Percentiles rank a stretch among this genome's conserved stretches.
Evolutionary conservation across 1,140 invertebrate species (phyloP).

Genomic region (Pogonomyrmex californicus): DNA sequence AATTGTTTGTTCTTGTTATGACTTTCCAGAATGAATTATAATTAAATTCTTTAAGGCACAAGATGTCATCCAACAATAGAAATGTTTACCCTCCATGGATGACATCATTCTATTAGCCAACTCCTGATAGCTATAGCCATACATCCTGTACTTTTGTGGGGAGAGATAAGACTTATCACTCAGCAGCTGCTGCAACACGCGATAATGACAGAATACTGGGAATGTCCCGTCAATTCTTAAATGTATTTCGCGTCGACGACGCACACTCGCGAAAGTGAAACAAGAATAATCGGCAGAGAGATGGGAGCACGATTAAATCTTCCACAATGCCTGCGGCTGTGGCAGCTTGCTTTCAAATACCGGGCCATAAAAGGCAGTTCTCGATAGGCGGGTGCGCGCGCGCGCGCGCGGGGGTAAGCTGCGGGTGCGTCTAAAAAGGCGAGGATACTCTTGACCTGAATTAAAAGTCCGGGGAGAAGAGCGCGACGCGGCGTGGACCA

Average conservation of each 20-base stretch:
- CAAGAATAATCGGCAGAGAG: conserved; percentile 20
- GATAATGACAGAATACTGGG: background rate
- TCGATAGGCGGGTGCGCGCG: conserved; percentile 69
- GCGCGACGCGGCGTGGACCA: conserved; percentile 64
- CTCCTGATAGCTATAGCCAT: conserved; percentile 87
- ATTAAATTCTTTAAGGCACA: background rate
- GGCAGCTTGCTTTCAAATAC: conserved; percentile 72
- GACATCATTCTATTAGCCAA: conserved; percentile 87
- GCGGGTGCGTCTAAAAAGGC: conserved; percentile 83
- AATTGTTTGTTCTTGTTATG: too few relatives aligned
- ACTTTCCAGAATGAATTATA: background rate
- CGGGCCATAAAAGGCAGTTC: conserved; percentile 84
- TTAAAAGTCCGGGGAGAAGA: conserved; percentile 80
- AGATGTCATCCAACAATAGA: background rate
- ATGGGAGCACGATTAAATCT: conserved; percentile 20
- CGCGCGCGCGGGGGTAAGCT: conserved; percentile 51
- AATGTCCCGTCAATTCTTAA: background rate
- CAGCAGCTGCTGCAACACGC: background rate
- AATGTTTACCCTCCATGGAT: conserved; percentile 87
- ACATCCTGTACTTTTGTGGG: conserved; percentile 79
- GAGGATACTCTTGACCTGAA: conserved; percentile 85
- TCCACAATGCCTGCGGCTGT: background rate
- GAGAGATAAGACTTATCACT: conserved; percentile 9
- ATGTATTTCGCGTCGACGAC: background rate
- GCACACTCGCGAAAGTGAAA: conserved; percentile 24